Percentiles rank a stretch among this genome's conserved stretches.
phyloP scores from a whole-genome alignment of 1,140 invertebrate genomes.

The Lordiphosa clarofinis region DNA sequence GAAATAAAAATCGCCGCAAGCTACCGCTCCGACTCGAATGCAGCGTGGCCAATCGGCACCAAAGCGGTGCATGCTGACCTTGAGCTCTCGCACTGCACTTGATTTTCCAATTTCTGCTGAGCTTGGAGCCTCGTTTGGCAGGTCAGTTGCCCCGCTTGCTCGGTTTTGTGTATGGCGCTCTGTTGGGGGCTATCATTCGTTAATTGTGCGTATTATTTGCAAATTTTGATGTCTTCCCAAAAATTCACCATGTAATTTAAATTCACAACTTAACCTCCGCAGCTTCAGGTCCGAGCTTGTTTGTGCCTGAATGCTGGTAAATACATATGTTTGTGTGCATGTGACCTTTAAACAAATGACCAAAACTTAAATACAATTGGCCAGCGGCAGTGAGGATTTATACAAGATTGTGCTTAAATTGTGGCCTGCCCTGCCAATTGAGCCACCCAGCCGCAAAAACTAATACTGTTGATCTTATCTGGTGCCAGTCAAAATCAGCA shows the following conservation, averaged over 20 bases:
- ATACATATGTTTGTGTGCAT: too few species aligned
- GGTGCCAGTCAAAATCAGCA: too few species aligned
- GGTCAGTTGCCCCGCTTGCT: too few species aligned
- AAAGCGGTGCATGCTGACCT: conserved; percentile 35
- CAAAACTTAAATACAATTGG: too few species aligned
- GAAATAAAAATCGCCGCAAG: conserved; percentile 53
- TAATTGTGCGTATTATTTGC: conserved; percentile 54
- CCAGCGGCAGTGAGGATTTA: too few species aligned
- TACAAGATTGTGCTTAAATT: too few species aligned
- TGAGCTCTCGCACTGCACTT: conserved; percentile 19
- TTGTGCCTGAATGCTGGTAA: too few species aligned
- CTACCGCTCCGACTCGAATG: conserved; percentile 22
- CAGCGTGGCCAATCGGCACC: conserved; percentile 30
- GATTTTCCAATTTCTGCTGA: conserved; percentile 13
- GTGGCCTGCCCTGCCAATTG: too few species aligned
- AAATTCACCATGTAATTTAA: conserved; percentile 41
- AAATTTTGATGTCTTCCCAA: conserved; percentile 15
- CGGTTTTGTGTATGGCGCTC: neutral
- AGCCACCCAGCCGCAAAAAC: too few species aligned
- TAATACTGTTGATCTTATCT: too few species aligned
- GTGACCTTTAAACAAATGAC: too few species aligned
- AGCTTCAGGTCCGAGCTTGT: neutral
- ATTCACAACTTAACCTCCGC: conserved; percentile 24
- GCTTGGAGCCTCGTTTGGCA: neutral
- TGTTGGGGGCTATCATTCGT: conserved; percentile 36